These are phyloP conservation scores for Disparrhopalites patrizii DNA, from an alignment of 2,888 invertebrate species.

Conservation along the genomic window DNA sequence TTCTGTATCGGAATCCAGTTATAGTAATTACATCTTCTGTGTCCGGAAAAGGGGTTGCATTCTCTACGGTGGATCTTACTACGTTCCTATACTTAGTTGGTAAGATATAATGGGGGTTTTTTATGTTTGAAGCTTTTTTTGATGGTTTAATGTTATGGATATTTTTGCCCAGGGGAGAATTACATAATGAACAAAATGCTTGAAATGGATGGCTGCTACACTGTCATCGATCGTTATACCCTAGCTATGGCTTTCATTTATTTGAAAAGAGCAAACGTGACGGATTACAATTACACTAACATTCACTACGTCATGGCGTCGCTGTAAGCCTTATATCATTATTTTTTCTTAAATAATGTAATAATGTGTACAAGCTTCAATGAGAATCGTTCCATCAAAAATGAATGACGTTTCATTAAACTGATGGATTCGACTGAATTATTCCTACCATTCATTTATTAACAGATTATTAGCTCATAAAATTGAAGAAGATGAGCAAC, in stretches of 20 bases:
- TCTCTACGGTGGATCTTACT: constrained; percentile 18
- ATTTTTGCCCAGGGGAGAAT: constrained; percentile 17
- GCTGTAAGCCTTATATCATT: background rate
- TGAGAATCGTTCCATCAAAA: too few species aligned
- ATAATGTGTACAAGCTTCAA: too few species aligned
- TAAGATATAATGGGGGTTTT: background rate
- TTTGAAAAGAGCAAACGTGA: constrained; percentile 10
- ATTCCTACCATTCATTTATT: too few species aligned
- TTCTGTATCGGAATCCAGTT: constrained; percentile 23
- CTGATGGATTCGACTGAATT: too few species aligned
- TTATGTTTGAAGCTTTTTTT: background rate
- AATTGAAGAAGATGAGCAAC: constrained; percentile 24
- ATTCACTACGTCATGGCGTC: constrained; percentile 12
- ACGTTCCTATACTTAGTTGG: constrained; percentile 23
- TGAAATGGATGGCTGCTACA: constrained; percentile 20
- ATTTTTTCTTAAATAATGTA: background rate
- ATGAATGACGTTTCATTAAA: too few species aligned
- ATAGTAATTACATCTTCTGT: constrained; percentile 14
- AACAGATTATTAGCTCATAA: constrained; percentile 22
- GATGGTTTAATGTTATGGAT: background rate
- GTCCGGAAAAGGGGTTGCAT: constrained; percentile 7
- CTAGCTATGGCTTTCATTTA: constrained; percentile 28
- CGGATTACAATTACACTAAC: constrained; percentile 3
- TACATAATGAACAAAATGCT: constrained; percentile 15
- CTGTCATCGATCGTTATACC: constrained; percentile 20